Evolutionary conservation across 2,888 invertebrate species (phyloP).

Genomic region (Pollenia amentaria): DNA sequence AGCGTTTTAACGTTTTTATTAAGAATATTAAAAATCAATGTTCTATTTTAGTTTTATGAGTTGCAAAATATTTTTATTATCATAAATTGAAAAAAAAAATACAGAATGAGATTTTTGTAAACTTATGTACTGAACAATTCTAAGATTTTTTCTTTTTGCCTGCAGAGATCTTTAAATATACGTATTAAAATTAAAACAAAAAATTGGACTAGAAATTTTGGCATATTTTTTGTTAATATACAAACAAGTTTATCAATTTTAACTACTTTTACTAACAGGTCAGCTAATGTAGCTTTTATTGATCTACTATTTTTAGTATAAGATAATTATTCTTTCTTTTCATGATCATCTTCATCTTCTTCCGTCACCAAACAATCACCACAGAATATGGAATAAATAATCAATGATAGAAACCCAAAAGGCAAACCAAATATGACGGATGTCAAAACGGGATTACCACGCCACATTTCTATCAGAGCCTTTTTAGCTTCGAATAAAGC

Average conservation of each 20-base stretch:
- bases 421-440: slow-evolving; percentile 97
- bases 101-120: slow-evolving; percentile 43
- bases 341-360: slow-evolving; percentile 87
- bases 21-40: slow-evolving; percentile 41
- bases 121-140: slow-evolving; percentile 6
- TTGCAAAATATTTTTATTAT: slow-evolving; percentile 56
- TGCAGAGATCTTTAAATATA: slow-evolving; percentile 35
- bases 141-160: slow-evolving; percentile 7
- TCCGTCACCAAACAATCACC: slow-evolving; percentile 97
- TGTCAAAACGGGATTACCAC: slow-evolving; percentile 96
- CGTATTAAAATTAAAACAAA: slow-evolving; percentile 32
- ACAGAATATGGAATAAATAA: slow-evolving; percentile 98
- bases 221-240: slow-evolving; percentile 28
- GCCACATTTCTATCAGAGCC: slow-evolving; percentile 94
- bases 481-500: slow-evolving; percentile 93
- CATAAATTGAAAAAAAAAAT: slow-evolving; percentile 33
- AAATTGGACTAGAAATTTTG: slow-evolving; percentile 63
- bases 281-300: slow-evolving; percentile 62
- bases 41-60: slow-evolving; percentile 57
- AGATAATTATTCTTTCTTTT: slow-evolving; percentile 84
- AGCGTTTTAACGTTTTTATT: slow-evolving; percentile 41
- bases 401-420: slow-evolving; percentile 95
- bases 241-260: slow-evolving; percentile 38
- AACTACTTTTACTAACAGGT: slow-evolving; percentile 65
- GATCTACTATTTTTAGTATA: slow-evolving; percentile 31